These are phyloP conservation scores for Hypotaenidia okinawae DNA, from an alignment of 2,797 vertebrate species.

Conservation along the genomic window DNA sequence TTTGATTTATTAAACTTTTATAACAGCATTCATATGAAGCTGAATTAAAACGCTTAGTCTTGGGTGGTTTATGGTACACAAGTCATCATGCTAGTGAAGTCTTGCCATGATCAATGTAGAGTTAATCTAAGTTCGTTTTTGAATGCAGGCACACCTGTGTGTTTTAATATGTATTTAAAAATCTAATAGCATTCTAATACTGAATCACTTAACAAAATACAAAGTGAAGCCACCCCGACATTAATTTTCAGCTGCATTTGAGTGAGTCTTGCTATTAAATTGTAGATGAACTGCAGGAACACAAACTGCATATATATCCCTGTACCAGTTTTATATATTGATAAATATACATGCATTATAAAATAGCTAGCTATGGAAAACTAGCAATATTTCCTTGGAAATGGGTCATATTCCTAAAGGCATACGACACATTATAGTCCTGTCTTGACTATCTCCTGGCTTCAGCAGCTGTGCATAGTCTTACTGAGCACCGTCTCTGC, in stretches of 20 bases:
- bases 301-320: not conserved
- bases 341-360: not conserved
- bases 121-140: constrained; percentile 55
- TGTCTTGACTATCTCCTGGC: not conserved
- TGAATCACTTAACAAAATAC: constrained; percentile 30
- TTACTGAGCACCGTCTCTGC: constrained; percentile 34
- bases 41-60: constrained; percentile 78
- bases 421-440: not conserved
- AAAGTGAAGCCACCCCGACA: not conserved
- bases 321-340: not conserved
- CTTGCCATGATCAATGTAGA: constrained; percentile 50
- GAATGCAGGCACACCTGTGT: constrained; percentile 1
- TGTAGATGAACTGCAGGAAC: not conserved
- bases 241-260: constrained; percentile 40
- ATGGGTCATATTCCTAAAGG: not conserved
- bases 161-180: constrained; percentile 51
- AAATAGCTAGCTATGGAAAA: constrained; percentile 36
- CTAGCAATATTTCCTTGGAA: not conserved
- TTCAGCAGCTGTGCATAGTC: not conserved
- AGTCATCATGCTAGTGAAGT: constrained; percentile 28
- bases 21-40: constrained; percentile 77
- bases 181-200: constrained; percentile 18
- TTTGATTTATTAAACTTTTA: constrained; percentile 86
- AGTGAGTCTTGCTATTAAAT: constrained; percentile 18
- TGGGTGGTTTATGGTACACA: constrained; percentile 70